Evolutionary conservation across 2,797 vertebrate species (phyloP).

Genomic region (Morelia viridis): DNA sequence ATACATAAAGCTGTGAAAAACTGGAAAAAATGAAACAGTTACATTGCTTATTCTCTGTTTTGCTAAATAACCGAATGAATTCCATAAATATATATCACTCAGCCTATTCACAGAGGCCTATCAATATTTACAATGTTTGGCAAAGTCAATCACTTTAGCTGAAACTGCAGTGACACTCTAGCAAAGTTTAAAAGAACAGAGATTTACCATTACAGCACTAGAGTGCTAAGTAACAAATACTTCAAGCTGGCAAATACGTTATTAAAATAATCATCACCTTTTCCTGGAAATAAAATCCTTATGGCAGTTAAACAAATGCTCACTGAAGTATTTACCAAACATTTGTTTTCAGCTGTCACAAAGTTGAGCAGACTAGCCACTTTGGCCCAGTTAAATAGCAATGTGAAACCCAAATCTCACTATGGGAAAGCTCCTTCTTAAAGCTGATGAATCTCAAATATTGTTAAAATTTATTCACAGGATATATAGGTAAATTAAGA

Average conservation of each 20-base stretch:
- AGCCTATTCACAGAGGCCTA: not conserved
- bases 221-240: not conserved
- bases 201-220: not conserved
- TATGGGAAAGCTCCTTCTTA: slow-evolving; percentile 16
- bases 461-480: not conserved
- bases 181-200: not conserved
- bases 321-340: not conserved
- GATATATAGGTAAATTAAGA: not conserved
- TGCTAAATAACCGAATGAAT: slow-evolving; percentile 1
- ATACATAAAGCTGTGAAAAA: slow-evolving; percentile 23
- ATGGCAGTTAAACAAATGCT: not conserved
- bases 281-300: slow-evolving; percentile 7
- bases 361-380: not conserved
- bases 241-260: not conserved
- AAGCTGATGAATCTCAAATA: not conserved
- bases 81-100: not conserved
- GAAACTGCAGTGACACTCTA: not conserved
- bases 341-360: not conserved
- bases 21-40: slow-evolving; percentile 17
- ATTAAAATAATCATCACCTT: not conserved
- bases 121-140: not conserved
- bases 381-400: slow-evolving; percentile 4
- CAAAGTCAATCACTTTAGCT: not conserved
- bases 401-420: not conserved
- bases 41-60: slow-evolving; percentile 26